Conservation (phyloP, 2,797 vertebrate genomes). For the Tenualosa ilisha region DNA sequence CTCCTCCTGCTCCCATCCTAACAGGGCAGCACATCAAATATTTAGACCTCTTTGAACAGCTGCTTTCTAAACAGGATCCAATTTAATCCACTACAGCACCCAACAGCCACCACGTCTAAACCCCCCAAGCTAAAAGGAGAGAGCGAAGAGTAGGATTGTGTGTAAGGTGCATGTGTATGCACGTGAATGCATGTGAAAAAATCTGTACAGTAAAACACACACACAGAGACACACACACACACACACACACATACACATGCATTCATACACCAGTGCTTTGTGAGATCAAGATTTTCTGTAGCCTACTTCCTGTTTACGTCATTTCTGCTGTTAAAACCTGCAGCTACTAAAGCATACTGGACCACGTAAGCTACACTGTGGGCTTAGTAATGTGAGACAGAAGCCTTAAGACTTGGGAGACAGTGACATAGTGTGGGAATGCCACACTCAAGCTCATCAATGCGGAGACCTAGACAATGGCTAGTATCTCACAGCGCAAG, state of each 20-base stretch:
- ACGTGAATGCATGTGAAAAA: background rate
- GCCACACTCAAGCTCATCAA: conserved; percentile 43
- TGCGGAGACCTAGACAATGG: background rate
- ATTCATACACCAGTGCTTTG: background rate
- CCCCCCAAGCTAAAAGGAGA: conserved; percentile 30
- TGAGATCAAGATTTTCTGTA: background rate
- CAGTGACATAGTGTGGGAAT: conserved; percentile 22
- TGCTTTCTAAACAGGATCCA: conserved; percentile 52
- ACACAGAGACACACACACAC: background rate
- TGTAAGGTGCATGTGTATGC: background rate
- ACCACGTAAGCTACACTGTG: background rate
- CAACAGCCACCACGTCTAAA: conserved; percentile 25
- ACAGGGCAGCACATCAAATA: conserved; percentile 48
- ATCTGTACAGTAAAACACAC: background rate
- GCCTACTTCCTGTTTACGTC: background rate
- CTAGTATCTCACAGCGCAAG: background rate
- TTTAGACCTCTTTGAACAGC: conserved; percentile 44
- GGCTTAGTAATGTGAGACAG: background rate
- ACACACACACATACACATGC: background rate
- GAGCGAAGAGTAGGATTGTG: background rate
- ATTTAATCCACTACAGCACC: conserved; percentile 46
- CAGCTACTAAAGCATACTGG: background rate
- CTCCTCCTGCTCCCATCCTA: conserved; percentile 36
- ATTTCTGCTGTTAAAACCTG: background rate
- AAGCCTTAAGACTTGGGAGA: background rate